Base-by-base conservation (phyloP, 2,113 vertebrate species). In the Myrmecophaga tridactyla region DNA sequence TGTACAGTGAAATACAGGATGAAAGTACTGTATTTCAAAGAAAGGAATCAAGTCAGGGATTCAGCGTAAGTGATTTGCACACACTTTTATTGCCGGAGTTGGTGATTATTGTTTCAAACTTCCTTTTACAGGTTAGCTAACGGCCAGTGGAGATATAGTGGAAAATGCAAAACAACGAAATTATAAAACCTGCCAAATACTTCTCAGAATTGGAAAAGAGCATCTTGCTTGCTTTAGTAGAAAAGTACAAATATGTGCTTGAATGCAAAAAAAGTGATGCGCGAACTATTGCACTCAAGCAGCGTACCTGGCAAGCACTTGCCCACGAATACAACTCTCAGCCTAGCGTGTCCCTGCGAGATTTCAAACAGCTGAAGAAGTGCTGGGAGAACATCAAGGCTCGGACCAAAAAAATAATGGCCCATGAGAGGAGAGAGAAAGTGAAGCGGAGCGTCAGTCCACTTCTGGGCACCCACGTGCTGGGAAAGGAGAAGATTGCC, bases 341-440 rank as follows among this genome's bases (percentile, higher is more conserved):
- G 96, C 98, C 98, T 0, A 98, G 98, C 0, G 98, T 99, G 0
- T 99, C 98, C 0, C 98, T 99, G 75, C 98, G 98, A 97, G 98
- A 99, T 96, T 99, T 99, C 97, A 99, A 99, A 91, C 98, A 99
- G 95, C 96, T 99, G 77, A 99, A 99, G 97, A 99, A 99, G 98
- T 99, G 98, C 96, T 99, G 98, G 98, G 98, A 99, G 97, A 99
- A 99, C 97, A 99, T 99, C 98, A 99, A 99, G 96, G 98, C 98
- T 95, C 98, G 98, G 98, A 98, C 98, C 98, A 99, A 99, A 98
- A 99, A 99, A 97, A 99, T 99, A 96, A 99, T 98, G 98, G 98
- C 98, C 93, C 98, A 99, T 95, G 98, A 98, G 89, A 98, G 98
- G 94, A 97, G 98, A 94, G 98, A 99, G 97, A 99, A 99, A 86